These are phyloP conservation scores for Helicoverpa zea DNA, from an alignment of 1,140 invertebrate species.

Conservation along the genomic window DNA sequence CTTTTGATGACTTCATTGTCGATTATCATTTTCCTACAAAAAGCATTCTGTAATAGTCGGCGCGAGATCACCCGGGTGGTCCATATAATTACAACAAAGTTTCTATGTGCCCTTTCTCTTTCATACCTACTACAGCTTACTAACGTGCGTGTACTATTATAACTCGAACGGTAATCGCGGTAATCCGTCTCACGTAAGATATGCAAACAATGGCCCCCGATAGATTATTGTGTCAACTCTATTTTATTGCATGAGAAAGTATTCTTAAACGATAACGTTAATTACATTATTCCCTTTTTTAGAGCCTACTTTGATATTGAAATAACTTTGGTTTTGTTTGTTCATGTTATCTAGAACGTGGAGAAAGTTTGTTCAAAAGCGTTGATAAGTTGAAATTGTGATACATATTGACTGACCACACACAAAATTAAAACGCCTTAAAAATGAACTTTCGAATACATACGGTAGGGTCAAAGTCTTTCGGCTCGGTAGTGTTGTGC, in stretches of 20 bases:
- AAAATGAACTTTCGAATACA: constrained; percentile 12
- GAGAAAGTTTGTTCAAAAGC: constrained; percentile 24
- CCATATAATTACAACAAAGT: constrained; percentile 52
- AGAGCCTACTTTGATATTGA: not conserved
- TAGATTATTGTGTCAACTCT: constrained; percentile 33
- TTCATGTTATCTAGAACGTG: not conserved
- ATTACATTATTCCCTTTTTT: constrained; percentile 17
- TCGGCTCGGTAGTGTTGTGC: not conserved
- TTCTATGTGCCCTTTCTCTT: constrained; percentile 51
- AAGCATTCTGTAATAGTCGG: constrained; percentile 46
- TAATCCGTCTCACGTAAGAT: constrained; percentile 46
- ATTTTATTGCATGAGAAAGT: constrained; percentile 28
- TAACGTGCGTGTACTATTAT: constrained; percentile 42
- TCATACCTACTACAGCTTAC: constrained; percentile 36
- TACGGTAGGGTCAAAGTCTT: too few relatives aligned
- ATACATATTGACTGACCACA: not conserved
- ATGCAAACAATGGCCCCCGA: constrained; percentile 42
- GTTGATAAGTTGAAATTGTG: not conserved
- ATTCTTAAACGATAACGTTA: constrained; percentile 23
- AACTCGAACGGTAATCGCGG: constrained; percentile 43
- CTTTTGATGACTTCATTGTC: constrained; percentile 57
- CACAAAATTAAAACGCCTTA: constrained; percentile 1
- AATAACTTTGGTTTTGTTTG: constrained; percentile 4
- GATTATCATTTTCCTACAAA: constrained; percentile 56
- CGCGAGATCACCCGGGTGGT: constrained; percentile 54